These are phyloP conservation scores for Druon quercuslanigerum DNA, from an alignment of 1,140 invertebrate genomes.

Conservation along the genomic window DNA sequence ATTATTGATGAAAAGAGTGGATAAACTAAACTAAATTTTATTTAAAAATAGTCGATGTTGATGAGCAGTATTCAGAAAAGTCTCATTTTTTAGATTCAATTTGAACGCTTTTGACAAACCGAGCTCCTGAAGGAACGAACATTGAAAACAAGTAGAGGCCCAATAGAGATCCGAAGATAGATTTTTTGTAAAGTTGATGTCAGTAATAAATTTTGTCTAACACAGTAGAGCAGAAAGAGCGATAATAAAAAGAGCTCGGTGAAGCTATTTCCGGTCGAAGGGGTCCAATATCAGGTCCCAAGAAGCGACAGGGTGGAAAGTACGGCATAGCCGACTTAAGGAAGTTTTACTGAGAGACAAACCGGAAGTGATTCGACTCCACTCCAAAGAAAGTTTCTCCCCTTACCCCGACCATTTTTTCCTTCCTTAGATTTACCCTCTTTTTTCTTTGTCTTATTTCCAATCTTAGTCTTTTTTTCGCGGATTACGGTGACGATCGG, in stretches of 20 bases:
- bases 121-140: constrained; percentile 29
- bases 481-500: constrained; percentile 65
- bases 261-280: constrained; percentile 60
- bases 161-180: not conserved
- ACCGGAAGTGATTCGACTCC: constrained; percentile 68
- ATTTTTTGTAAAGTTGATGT: constrained; percentile 34
- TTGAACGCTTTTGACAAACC: not conserved
- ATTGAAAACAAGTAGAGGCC: constrained; percentile 28
- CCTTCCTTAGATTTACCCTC: constrained; percentile 39
- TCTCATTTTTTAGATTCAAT: too few relatives aligned
- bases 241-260: constrained; percentile 20
- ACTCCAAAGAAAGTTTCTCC: constrained; percentile 48
- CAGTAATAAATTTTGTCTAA: constrained; percentile 20
- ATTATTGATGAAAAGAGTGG: too few relatives aligned
- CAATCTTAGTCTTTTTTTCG: constrained; percentile 36
- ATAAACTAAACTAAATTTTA: too few relatives aligned
- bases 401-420: constrained; percentile 47
- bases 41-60: too few relatives aligned
- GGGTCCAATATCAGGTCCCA: constrained; percentile 47
- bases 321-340: constrained; percentile 66
- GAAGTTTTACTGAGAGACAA: constrained; percentile 69
- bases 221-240: constrained; percentile 36
- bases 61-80: too few relatives aligned
- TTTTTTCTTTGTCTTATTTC: constrained; percentile 41
- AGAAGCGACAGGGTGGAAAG: constrained; percentile 51